phyloP scores from a whole-genome alignment of 1,140 invertebrate species.

The Drosophila dunni region DNA sequence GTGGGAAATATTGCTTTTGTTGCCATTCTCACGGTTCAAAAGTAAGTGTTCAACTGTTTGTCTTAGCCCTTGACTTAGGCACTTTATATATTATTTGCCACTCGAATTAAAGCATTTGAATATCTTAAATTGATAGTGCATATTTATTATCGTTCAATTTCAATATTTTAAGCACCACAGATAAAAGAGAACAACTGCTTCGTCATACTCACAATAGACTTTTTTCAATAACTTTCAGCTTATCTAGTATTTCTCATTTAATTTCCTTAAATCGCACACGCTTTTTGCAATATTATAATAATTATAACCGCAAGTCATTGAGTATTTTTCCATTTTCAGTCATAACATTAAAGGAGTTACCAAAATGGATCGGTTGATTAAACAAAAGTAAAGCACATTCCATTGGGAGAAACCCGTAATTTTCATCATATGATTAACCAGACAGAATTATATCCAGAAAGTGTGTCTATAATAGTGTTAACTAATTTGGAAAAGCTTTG shows the following conservation, averaged over 20 bases:
- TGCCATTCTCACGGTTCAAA: slow-evolving; percentile 48
- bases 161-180: slow-evolving; percentile 14
- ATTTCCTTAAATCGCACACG: slow-evolving; percentile 24
- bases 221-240: slow-evolving; percentile 16
- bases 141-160: slow-evolving; percentile 23
- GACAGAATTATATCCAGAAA: no score
- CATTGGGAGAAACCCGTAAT: no score
- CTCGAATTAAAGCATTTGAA: background rate
- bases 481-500: background rate
- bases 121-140: slow-evolving; percentile 18
- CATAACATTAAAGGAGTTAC: background rate
- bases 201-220: slow-evolving; percentile 1
- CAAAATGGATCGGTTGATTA: no score
- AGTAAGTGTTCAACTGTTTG: slow-evolving; percentile 27
- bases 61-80: background rate
- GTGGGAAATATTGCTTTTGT: slow-evolving; percentile 60
- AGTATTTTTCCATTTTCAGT: slow-evolving; percentile 5
- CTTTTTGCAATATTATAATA: background rate
- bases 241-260: slow-evolving; percentile 29
- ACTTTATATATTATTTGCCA: slow-evolving; percentile 32
- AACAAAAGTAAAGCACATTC: no score
- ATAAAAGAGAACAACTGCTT: slow-evolving; percentile 16
- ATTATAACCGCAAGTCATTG: background rate
- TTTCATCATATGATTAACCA: no score
- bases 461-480: no score